phyloP scores from a whole-genome alignment of 2,113 vertebrate genomes.

The Hippocampus comes region DNA sequence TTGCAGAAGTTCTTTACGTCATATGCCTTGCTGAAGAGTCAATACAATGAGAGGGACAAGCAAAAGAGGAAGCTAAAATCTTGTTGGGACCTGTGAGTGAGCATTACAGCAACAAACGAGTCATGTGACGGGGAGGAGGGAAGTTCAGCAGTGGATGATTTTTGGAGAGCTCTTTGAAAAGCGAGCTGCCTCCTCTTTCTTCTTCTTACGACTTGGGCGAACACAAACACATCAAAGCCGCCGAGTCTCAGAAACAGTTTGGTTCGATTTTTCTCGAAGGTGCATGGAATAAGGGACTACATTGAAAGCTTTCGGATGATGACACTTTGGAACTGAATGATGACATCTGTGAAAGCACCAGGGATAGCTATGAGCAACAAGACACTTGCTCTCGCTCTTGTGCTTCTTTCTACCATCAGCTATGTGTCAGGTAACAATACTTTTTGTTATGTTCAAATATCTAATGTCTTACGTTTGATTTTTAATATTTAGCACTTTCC shows the following conservation, averaged over 20 bases:
- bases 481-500: not conserved
- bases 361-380: constrained; percentile 30
- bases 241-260: not conserved
- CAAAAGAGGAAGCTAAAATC: constrained; percentile 34
- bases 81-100: not conserved
- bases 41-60: constrained; percentile 13
- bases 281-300: not conserved
- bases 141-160: constrained; percentile 16
- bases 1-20: not conserved
- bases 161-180: constrained; percentile 1
- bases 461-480: not conserved
- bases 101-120: not conserved
- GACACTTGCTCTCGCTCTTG: constrained; percentile 11
- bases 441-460: not conserved
- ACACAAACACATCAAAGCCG: not conserved
- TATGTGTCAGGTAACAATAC: constrained; percentile 50
- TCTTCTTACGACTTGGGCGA: not conserved
- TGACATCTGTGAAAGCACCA: not conserved
- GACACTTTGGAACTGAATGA: not conserved
- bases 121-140: not conserved
- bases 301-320: not conserved
- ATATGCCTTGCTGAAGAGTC: not conserved
- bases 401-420: constrained; percentile 23
- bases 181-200: not conserved
- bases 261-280: not conserved